These are phyloP conservation scores for Aricia artaxerxes DNA, from an alignment of 2,888 invertebrate species.

Conservation along the genomic window DNA sequence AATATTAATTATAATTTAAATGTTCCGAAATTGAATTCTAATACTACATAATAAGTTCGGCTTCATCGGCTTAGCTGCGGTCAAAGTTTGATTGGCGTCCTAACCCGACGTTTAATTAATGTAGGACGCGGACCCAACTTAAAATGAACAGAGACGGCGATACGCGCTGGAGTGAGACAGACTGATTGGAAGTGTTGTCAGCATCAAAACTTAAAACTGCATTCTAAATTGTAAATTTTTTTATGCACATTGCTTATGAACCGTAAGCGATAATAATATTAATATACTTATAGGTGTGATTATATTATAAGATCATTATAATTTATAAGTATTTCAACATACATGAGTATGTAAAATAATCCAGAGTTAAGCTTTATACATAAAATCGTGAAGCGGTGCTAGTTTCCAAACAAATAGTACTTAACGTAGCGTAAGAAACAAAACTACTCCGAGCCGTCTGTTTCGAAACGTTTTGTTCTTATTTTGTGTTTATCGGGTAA, in stretches of 20 bases:
- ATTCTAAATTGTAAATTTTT: neutral
- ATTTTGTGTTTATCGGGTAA: neutral
- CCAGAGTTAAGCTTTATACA: neutral
- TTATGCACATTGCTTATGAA: neutral
- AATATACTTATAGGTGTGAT: neutral
- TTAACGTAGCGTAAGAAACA: neutral
- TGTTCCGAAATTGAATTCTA: conserved; percentile 74
- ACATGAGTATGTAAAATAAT: too few species aligned
- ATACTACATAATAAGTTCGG: conserved; percentile 76
- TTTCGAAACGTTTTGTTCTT: neutral
- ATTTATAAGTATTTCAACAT: neutral
- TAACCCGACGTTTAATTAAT: conserved; percentile 77
- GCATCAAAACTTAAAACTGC: neutral
- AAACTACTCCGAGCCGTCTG: neutral
- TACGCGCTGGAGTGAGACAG: conserved; percentile 53
- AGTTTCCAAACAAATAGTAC: neutral
- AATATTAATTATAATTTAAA: conserved; percentile 45
- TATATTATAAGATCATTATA: too few species aligned
- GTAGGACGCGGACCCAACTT: conserved; percentile 63
- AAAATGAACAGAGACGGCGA: conserved; percentile 55
- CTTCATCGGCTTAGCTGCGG: conserved; percentile 74
- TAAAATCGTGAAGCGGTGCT: neutral
- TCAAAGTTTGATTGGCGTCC: conserved; percentile 79
- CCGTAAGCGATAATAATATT: neutral
- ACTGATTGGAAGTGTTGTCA: conserved; percentile 60